These are phyloP conservation scores for Sebastes reedi DNA, from an alignment of 2,797 vertebrate genomes.

Conservation along the genomic window DNA sequence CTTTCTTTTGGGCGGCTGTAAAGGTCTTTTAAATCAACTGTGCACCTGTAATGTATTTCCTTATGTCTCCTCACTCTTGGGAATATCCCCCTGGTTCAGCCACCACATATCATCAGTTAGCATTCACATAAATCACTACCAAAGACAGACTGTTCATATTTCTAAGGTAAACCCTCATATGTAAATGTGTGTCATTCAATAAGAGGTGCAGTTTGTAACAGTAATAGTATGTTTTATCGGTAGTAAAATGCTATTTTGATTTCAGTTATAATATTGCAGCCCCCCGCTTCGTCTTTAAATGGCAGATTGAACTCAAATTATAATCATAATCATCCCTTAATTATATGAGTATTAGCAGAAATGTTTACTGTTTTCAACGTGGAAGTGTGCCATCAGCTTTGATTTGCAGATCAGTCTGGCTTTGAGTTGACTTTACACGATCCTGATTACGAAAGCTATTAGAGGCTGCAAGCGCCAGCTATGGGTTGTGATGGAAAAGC, in stretches of 20 bases:
- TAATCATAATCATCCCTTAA: not conserved
- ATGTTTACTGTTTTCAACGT: not conserved
- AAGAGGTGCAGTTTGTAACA: not conserved
- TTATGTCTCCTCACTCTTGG: too few species aligned
- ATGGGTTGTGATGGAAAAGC: conserved; percentile 5
- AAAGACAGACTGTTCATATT: conserved; percentile 10
- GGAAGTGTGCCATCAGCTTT: not conserved
- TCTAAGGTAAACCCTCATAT: not conserved
- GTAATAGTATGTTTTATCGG: not conserved
- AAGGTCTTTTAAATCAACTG: not conserved
- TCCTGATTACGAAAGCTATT: not conserved
- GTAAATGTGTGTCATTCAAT: not conserved
- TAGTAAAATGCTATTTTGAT: not conserved
- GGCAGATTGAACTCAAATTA: not conserved
- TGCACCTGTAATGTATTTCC: not conserved
- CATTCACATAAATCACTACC: conserved; percentile 33
- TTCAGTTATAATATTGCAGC: not conserved
- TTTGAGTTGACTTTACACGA: conserved; percentile 8
- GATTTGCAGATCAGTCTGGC: not conserved
- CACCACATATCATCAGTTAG: conserved; percentile 24
- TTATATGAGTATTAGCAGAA: not conserved
- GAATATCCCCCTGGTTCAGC: not conserved
- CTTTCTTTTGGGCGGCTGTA: not conserved
- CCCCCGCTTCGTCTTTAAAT: not conserved
- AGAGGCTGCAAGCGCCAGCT: not conserved